These are phyloP conservation scores for Nibea coibor DNA, from an alignment of 2,113 vertebrate species.

Conservation along the genomic window DNA sequence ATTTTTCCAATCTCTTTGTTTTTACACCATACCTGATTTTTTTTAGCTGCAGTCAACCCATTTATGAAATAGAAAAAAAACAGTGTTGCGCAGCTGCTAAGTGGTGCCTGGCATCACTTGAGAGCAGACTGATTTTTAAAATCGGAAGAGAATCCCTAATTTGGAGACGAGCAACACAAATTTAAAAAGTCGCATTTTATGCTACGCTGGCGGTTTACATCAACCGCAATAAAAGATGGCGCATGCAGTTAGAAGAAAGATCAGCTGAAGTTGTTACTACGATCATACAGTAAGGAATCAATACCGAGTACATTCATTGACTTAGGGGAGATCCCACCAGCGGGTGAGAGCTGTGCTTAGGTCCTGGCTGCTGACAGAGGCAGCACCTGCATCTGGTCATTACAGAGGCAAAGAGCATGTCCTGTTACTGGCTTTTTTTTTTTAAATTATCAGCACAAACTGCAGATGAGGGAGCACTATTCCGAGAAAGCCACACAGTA, in stretches of 20 bases:
- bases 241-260: background rate
- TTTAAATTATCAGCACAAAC: background rate
- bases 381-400: background rate
- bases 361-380: conserved; percentile 11
- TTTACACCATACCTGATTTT: background rate
- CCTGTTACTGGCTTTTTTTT: background rate
- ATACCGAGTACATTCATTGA: conserved; percentile 4
- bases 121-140: background rate
- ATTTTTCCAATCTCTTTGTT: background rate
- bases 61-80: background rate
- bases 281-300: conserved; percentile 19
- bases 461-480: background rate
- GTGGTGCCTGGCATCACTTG: background rate
- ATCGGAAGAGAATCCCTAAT: background rate
- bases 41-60: background rate
- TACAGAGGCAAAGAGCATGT: conserved; percentile 12
- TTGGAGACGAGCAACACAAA: background rate
- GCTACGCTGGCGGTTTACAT: background rate
- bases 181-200: background rate
- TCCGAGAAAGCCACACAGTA: background rate
- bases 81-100: background rate
- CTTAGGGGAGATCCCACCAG: background rate
- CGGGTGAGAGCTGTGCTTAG: background rate
- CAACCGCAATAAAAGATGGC: background rate
- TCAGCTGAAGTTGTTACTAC: background rate